phyloP scores from a whole-genome alignment of 1,140 invertebrate species.

The Diplogasteroides magnus region DNA sequence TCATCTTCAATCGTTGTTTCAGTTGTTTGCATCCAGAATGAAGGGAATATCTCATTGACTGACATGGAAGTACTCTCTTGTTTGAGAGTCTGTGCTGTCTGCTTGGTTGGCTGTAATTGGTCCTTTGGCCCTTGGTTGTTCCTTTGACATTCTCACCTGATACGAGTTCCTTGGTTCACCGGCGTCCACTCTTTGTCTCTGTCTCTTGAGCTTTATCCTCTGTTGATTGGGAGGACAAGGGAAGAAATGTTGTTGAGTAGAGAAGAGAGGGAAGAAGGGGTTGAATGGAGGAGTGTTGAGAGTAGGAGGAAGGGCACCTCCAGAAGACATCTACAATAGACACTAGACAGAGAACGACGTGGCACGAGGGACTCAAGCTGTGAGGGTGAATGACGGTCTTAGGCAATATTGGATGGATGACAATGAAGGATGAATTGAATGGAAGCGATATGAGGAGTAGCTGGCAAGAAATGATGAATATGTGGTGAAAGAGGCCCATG shows the following conservation, averaged over 20 bases:
- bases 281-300: slow-evolving; percentile 7
- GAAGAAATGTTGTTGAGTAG: slow-evolving; percentile 6
- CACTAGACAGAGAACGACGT: not conserved
- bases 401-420: not conserved
- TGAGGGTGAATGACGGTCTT: not conserved
- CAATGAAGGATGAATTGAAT: not conserved
- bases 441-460: not conserved
- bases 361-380: not conserved
- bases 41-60: not conserved
- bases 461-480: no score
- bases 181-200: slow-evolving; percentile 84
- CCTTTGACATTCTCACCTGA: slow-evolving; percentile 39
- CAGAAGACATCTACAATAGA: slow-evolving; percentile 26
- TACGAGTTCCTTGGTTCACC: slow-evolving; percentile 85
- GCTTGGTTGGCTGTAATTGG: not conserved
- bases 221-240: slow-evolving; percentile 10
- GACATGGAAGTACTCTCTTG: not conserved
- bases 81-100: not conserved
- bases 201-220: slow-evolving; percentile 31
- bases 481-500: no score
- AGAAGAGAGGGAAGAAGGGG: slow-evolving; percentile 1
- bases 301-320: slow-evolving; percentile 24
- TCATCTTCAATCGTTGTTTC: not conserved
- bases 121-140: no score
- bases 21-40: not conserved